Conservation (phyloP, 64 coral and sea anemone genomes). For the Actinia equina region DNA sequence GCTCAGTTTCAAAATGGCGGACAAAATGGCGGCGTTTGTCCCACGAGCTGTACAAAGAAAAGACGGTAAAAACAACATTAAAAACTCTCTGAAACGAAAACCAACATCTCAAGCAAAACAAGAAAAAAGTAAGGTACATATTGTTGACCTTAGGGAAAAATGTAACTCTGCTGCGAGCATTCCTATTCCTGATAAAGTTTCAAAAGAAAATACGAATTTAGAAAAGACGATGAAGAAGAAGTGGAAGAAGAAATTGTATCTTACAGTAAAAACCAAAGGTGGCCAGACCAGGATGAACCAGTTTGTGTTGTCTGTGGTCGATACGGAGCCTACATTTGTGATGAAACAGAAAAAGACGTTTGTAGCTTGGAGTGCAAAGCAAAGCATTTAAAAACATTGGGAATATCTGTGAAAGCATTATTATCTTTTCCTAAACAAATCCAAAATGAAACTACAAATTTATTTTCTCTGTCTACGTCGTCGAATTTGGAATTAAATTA, state of each 20-base stretch:
- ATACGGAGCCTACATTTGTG: conserved; percentile 92
- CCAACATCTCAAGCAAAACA: not conserved
- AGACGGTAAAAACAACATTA: not conserved
- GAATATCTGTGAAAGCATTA: not conserved
- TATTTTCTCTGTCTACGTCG: not conserved
- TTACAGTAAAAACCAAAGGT: conserved; percentile 91
- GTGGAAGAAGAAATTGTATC: conserved; percentile 65
- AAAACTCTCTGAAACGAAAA: not conserved
- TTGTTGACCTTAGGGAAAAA: not conserved
- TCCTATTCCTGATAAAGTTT: not conserved
- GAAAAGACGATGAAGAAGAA: conserved; percentile 19
- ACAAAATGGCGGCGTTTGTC: not conserved
- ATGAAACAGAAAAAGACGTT: conserved; percentile 82
- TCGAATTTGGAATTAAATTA: not conserved
- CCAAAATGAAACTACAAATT: not conserved
- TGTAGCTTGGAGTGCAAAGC: conserved; percentile 96
- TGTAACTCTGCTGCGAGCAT: not conserved
- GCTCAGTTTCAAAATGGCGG: not conserved
- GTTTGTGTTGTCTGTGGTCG: conserved; percentile 81
- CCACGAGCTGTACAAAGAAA: not conserved
- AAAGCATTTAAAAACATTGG: conserved; percentile 46
- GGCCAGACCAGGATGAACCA: conserved; percentile 82
- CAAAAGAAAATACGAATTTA: not conserved
- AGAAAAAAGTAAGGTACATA: not conserved
- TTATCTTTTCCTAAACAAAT: not conserved